Conservation (phyloP, 1,140 invertebrate species). For the Adelges cooleyi region DNA sequence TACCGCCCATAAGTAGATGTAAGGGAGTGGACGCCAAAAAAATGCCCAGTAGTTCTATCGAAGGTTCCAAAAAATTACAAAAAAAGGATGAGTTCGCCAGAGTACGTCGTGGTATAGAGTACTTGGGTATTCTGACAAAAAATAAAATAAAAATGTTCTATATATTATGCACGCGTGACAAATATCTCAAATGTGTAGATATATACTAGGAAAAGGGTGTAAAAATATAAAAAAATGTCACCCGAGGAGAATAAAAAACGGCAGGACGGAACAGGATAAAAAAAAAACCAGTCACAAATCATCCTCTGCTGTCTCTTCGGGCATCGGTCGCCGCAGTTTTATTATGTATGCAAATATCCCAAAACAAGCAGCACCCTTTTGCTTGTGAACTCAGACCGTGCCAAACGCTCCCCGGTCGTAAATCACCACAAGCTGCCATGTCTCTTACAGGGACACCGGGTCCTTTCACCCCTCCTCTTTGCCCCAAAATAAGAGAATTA, state of each 20-base stretch:
- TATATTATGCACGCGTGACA: background rate
- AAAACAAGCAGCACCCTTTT: constrained; percentile 22
- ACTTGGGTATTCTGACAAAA: background rate
- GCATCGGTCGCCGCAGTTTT: constrained; percentile 23
- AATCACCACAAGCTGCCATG: constrained; percentile 8
- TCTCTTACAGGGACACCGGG: constrained; percentile 17
- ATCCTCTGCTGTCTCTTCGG: constrained; percentile 10
- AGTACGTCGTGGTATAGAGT: too few species aligned
- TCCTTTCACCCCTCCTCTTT: too few species aligned
- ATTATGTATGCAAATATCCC: constrained; percentile 25
- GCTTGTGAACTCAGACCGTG: constrained; percentile 2
- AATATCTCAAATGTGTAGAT: background rate
- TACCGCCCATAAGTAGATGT: too few species aligned
- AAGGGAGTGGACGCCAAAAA: constrained; percentile 21
- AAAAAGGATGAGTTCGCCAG: too few species aligned
- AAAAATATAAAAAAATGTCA: constrained; percentile 19
- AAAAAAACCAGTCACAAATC: constrained; percentile 23
- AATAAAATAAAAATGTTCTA: background rate
- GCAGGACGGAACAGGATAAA: background rate
- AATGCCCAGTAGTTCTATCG: constrained; percentile 17
- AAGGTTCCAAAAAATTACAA: background rate
- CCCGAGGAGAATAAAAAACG: background rate
- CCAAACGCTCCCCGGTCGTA: constrained; percentile 6
- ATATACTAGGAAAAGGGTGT: background rate
- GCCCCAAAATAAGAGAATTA: too few species aligned